phyloP scores from a whole-genome alignment of 2,797 vertebrate genomes.

The Chloroceryle amazona region DNA sequence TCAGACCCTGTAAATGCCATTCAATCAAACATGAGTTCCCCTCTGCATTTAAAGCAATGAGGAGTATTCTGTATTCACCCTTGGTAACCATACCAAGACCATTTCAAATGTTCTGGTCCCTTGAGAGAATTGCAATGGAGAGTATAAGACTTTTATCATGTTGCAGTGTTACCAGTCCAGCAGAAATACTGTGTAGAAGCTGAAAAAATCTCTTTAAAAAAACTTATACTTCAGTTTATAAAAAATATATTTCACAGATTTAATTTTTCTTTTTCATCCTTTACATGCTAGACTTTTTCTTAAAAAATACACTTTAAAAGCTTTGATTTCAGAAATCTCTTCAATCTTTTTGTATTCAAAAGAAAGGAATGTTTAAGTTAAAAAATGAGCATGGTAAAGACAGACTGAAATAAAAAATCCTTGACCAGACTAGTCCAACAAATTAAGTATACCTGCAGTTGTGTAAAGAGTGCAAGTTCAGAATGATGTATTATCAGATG shows the following conservation, averaged over 20 bases:
- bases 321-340: not conserved
- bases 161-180: not conserved
- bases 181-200: not conserved
- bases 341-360: not conserved
- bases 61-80: not conserved
- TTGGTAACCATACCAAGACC: fast-evolving
- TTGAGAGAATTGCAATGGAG: fast-evolving
- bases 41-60: not conserved
- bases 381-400: not conserved
- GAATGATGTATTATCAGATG: not conserved
- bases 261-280: not conserved
- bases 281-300: not conserved
- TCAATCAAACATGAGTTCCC: not conserved
- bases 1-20: not conserved
- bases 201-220: not conserved
- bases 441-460: not conserved
- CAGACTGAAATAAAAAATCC: not conserved
- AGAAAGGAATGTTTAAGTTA: not conserved
- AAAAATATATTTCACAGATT: not conserved
- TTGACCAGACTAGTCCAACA: not conserved
- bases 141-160: not conserved
- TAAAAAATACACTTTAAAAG: not conserved
- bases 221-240: not conserved
- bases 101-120: not conserved
- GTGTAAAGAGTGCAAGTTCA: not conserved